Evolutionary conservation across 2,113 vertebrate species (phyloP), one percentile per base, ranked within the genome.

Genomic region (Brachionichthys hirsutus): DNA sequence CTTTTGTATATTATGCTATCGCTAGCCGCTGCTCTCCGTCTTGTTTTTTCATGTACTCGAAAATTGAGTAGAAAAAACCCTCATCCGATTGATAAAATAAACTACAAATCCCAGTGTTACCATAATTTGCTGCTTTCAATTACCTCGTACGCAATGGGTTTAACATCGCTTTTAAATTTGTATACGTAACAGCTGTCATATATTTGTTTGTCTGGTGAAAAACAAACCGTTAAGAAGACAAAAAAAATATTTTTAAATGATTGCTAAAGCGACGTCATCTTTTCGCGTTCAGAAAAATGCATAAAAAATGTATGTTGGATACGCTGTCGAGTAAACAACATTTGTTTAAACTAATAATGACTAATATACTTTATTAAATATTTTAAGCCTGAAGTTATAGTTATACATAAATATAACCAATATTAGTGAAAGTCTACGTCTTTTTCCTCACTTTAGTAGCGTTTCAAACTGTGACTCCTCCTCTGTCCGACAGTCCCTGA

Each of bases 21-120:
- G 10, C 1, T 14, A 4, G 10, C 3, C 1, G n/a, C 17, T 38
- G 9, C 5, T 46, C 16, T 3, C 9, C 11, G 14, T 9, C 2
- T 18, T 9, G 14, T 46, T 7, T 14, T 20, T 20, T 22, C 11
- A 18, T 34, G 15, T 20, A 2, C 1, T 20, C 9, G 24, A 18
- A 15, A 1, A 6, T 24, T 1, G 30, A 44, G 12, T 6, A 20
- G 9, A 22, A 22, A 22, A 30, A 12, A 1, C 24, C 8, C 0
- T 57, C 19, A 11, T 0, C 1, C n/a, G n/a, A n/a, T 10, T 19
- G 40, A 8, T 30, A 30, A 30, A 30, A 30, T 30, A 65, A 78
- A 89, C 85, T 91, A 87, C 87, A 91, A 80, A 3, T 89, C 89
- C 88, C 90, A 68, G 15, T 9, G 12, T 61, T 62, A 4, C 46